phyloP scores from a whole-genome alignment of 2,888 invertebrate species.

The Lithophane semibrunnea region DNA sequence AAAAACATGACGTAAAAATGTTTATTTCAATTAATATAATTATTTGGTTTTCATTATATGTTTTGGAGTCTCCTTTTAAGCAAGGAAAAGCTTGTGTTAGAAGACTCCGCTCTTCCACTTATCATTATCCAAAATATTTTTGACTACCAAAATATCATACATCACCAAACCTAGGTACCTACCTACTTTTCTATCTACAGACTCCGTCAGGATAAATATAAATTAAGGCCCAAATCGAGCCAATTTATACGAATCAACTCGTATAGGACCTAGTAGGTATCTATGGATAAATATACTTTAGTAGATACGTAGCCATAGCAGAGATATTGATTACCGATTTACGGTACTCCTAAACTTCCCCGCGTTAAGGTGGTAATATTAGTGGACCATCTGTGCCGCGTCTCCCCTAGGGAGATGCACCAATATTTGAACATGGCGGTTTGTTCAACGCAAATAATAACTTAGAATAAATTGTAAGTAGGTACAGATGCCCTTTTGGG shows the following conservation, averaged over 20 bases:
- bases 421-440: constrained; percentile 67
- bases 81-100: no score
- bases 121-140: no score
- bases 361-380: constrained; percentile 83
- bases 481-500: constrained; percentile 60
- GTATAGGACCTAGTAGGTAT: background rate
- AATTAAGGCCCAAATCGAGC: background rate
- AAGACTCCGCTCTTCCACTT: no score
- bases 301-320: constrained; percentile 31
- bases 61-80: no score
- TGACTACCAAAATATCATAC: background rate
- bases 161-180: background rate
- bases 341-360: constrained; percentile 74
- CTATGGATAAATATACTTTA: constrained; percentile 5
- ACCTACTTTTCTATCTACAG: background rate
- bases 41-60: no score
- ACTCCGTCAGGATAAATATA: background rate
- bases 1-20: no score
- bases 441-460: constrained; percentile 66
- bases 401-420: constrained; percentile 74
- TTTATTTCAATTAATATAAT: no score
- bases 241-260: background rate
- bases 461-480: constrained; percentile 63
- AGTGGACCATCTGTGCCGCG: constrained; percentile 84
- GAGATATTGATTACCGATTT: constrained; percentile 84